These are phyloP conservation scores for Lypha dubia DNA, from an alignment of 2,888 invertebrate species.

Conservation along the genomic window DNA sequence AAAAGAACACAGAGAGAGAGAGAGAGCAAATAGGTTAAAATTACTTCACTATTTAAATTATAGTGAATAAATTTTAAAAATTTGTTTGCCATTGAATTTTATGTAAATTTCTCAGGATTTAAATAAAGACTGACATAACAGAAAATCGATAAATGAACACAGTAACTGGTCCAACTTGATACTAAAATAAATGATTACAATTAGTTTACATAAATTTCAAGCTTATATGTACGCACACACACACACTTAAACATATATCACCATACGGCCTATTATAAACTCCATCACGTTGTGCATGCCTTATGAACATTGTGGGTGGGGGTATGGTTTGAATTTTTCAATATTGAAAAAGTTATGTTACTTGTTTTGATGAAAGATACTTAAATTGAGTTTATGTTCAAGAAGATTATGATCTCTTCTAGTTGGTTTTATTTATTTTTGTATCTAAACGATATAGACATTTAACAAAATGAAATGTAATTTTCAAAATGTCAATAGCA, in stretches of 20 bases:
- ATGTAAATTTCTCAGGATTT: slow-evolving; percentile 41
- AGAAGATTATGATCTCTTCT: slow-evolving; percentile 42
- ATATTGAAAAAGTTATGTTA: slow-evolving; percentile 31
- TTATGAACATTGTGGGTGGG: background rate
- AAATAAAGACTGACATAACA: slow-evolving; percentile 47
- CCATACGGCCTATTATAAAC: slow-evolving; percentile 11
- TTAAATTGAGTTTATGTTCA: slow-evolving; percentile 47
- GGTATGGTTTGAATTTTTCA: slow-evolving; percentile 1
- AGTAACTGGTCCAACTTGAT: slow-evolving; percentile 2
- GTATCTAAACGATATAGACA: background rate
- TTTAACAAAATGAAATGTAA: slow-evolving; percentile 26
- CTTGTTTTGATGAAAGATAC: slow-evolving; percentile 42
- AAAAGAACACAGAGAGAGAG: no score
- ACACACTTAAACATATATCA: no score
- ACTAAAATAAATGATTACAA: slow-evolving; percentile 47
- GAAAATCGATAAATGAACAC: slow-evolving; percentile 28
- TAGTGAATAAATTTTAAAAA: background rate
- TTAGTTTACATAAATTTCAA: slow-evolving; percentile 52
- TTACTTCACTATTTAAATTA: background rate
- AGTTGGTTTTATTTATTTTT: background rate
- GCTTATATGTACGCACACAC: no score
- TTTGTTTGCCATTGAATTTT: background rate
- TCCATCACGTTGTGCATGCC: slow-evolving; percentile 43
- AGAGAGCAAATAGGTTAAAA: no score
- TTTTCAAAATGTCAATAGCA: slow-evolving; percentile 60